Percentiles rank a stretch among this genome's conserved stretches.
Evolutionary conservation across 2,888 invertebrate species (phyloP).

Genomic region (Philopedon plagiatum): DNA sequence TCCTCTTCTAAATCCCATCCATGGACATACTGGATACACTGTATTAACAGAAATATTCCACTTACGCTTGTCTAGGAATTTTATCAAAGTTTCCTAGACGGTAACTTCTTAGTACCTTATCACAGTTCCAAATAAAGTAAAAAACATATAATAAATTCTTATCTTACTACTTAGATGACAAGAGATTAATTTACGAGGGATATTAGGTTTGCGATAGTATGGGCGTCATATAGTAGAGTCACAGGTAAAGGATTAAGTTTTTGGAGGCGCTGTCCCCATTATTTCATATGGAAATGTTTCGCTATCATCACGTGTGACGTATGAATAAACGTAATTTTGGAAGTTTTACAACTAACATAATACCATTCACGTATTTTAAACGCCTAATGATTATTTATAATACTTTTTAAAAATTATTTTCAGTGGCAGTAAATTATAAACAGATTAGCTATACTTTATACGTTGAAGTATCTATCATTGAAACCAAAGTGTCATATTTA

Average conservation of each 20-base stretch:
- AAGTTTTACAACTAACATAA: not conserved
- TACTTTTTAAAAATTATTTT: too few species aligned
- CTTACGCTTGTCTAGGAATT: not conserved
- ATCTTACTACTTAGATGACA: slow-evolving; percentile 34
- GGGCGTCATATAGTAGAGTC: slow-evolving; percentile 20
- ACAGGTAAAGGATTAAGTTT: slow-evolving; percentile 22
- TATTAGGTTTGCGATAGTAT: slow-evolving; percentile 23
- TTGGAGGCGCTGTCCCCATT: slow-evolving; percentile 1
- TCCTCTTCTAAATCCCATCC: too few species aligned
- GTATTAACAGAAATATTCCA: not conserved
- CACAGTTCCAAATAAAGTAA: slow-evolving; percentile 29
- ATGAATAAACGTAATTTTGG: not conserved
- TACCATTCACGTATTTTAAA: not conserved
- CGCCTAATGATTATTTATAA: not conserved
- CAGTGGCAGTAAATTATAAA: too few species aligned
- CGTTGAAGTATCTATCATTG: too few species aligned
- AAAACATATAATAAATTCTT: slow-evolving; percentile 36
- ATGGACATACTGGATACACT: too few species aligned
- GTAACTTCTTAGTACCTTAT: slow-evolving; percentile 16
- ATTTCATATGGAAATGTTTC: not conserved
- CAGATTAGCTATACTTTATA: too few species aligned
- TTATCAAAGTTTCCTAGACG: slow-evolving; percentile 24
- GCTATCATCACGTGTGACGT: slow-evolving; percentile 5
- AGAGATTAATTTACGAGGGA: slow-evolving; percentile 39
- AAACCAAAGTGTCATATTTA: too few species aligned